phyloP scores from a whole-genome alignment of 2,113 vertebrate species.

The Pavo muticus region DNA sequence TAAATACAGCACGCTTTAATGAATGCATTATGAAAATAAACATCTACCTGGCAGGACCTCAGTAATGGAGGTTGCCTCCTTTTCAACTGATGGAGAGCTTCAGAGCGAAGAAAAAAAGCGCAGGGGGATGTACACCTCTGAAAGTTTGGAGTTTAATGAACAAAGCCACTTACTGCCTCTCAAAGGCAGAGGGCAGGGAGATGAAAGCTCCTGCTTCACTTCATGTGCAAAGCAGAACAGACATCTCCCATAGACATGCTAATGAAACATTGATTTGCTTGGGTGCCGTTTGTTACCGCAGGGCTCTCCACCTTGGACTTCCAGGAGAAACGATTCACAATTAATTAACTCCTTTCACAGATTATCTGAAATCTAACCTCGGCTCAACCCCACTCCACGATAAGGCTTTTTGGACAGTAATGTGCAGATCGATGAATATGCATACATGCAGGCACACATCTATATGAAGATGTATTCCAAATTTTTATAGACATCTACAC shows the following conservation, averaged over 20 bases:
- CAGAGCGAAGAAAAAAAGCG: background rate
- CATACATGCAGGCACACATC: background rate
- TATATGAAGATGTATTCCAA: background rate
- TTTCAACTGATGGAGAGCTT: conserved; percentile 23
- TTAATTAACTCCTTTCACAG: conserved; percentile 66
- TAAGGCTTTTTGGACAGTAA: background rate
- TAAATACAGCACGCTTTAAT: background rate
- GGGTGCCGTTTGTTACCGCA: conserved; percentile 67
- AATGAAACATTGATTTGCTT: conserved; percentile 85
- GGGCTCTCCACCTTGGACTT: conserved; percentile 59
- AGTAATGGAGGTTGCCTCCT: conserved; percentile 31
- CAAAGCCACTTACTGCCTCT: conserved; percentile 50
- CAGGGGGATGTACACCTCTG: background rate
- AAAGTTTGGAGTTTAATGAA: conserved; percentile 61
- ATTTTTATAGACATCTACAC: background rate
- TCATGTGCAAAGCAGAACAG: conserved; percentile 87
- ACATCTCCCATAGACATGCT: conserved; percentile 89
- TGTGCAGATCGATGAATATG: background rate
- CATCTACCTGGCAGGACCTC: conserved; percentile 25
- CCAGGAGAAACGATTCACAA: conserved; percentile 60
- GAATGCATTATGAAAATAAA: conserved; percentile 28
- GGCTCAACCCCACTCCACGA: background rate
- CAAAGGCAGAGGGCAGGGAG: conserved; percentile 48
- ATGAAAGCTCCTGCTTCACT: conserved; percentile 74
- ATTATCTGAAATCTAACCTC: conserved; percentile 44